Percentiles rank a stretch among this genome's conserved stretches.
Conservation (phyloP, 2,113 vertebrate species). For the Ammodramus savannarum region DNA sequence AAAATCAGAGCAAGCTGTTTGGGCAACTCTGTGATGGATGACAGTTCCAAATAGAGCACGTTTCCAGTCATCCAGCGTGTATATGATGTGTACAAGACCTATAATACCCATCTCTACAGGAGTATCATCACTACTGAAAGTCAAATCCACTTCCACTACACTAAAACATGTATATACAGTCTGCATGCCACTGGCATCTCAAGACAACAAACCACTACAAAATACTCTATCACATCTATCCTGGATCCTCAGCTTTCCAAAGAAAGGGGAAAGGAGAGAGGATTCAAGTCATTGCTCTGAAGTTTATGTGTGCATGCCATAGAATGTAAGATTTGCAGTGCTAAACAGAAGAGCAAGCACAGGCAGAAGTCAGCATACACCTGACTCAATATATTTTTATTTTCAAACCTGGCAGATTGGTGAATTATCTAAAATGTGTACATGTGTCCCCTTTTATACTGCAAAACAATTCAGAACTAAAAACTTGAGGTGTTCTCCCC, state of each 20-base stretch:
- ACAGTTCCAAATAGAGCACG: not conserved
- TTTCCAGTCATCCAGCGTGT: not conserved
- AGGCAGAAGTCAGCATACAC: not conserved
- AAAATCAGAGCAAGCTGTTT: not conserved
- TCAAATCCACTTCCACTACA: not conserved
- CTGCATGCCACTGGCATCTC: not conserved
- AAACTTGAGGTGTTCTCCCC: not conserved
- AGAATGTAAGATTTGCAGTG: not conserved
- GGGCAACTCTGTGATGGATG: not conserved
- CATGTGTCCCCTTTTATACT: not conserved
- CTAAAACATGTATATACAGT: not conserved
- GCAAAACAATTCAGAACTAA: not conserved
- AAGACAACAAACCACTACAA: not conserved
- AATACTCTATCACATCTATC: not conserved
- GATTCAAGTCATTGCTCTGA: not conserved
- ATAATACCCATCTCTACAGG: not conserved
- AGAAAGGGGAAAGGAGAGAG: not conserved
- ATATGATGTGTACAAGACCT: not conserved
- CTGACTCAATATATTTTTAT: not conserved
- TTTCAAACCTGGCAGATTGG: not conserved
- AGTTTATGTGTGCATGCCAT: rapidly evolving
- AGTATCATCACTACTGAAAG: not conserved
- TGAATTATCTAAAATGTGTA: not conserved
- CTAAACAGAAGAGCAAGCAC: not conserved
- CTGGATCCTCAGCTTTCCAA: not conserved